Evolutionary conservation across 2,113 vertebrate genomes (phyloP).

Genomic region (Cnemophilus loriae): DNA sequence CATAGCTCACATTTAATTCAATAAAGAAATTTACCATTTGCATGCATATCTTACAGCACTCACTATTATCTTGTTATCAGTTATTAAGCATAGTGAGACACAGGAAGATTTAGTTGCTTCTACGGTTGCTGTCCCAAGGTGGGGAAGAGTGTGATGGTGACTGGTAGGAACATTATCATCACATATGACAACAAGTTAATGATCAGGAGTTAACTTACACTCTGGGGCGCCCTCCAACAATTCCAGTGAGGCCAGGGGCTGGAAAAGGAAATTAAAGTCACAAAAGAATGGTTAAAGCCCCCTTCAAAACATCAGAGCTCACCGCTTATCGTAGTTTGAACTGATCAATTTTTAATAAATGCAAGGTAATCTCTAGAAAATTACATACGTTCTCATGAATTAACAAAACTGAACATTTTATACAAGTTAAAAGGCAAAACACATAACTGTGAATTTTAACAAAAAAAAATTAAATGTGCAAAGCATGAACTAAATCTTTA

Average conservation of each 20-base stretch:
- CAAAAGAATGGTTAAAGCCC: not conserved
- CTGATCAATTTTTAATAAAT: not conserved
- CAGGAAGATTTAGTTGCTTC: not conserved
- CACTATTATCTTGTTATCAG: not conserved
- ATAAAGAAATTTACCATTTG: not conserved
- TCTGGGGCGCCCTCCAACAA: constrained; percentile 79
- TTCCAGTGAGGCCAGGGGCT: constrained; percentile 81
- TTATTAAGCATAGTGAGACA: not conserved
- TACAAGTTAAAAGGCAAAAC: not conserved
- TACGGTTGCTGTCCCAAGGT: not conserved
- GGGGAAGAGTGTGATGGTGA: not conserved
- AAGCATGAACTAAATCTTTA: not conserved
- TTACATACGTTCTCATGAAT: not conserved
- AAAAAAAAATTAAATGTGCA: not conserved
- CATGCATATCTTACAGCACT: not conserved
- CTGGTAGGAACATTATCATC: not conserved
- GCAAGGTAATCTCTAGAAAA: not conserved
- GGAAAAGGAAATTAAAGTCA: constrained; percentile 22
- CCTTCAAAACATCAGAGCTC: not conserved
- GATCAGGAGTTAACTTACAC: constrained; percentile 70
- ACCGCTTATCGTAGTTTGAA: not conserved
- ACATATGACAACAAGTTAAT: not conserved
- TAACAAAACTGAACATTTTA: not conserved
- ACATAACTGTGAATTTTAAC: not conserved
- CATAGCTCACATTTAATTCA: not conserved